Conservation (phyloP, 2,797 vertebrate genomes). For the Lophius americanus region DNA sequence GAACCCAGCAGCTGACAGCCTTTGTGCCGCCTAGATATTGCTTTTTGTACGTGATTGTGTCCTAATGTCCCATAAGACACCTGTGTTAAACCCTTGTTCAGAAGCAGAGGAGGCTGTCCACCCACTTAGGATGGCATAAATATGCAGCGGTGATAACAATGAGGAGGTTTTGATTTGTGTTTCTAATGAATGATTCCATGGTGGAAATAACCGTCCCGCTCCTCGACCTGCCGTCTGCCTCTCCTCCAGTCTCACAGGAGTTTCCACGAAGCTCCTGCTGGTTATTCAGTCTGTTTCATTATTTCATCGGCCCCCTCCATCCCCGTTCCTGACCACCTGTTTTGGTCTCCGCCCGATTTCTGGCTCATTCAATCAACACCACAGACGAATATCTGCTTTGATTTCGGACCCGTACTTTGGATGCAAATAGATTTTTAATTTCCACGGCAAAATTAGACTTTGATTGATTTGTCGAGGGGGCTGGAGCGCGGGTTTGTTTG, state of each 20-base stretch:
- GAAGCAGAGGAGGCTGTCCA: constrained; percentile 29
- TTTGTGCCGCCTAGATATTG: constrained; percentile 7
- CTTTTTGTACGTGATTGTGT: constrained; percentile 16
- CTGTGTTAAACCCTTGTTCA: constrained; percentile 32
- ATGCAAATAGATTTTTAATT: constrained; percentile 62
- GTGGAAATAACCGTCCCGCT: constrained; percentile 47
- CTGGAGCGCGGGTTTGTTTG: constrained; percentile 32
- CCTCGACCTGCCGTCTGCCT: constrained; percentile 19
- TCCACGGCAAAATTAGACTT: constrained; percentile 29
- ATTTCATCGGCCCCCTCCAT: constrained; percentile 16
- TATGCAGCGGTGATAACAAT: constrained; percentile 49
- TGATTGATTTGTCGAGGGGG: constrained; percentile 40
- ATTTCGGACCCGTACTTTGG: constrained; percentile 35
- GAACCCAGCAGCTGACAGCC: constrained; percentile 22
- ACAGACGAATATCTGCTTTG: constrained; percentile 35
- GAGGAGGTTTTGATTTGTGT: constrained; percentile 43
- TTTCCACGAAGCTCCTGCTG: constrained; percentile 25
- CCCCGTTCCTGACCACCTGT: constrained; percentile 7
- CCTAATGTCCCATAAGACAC: constrained; percentile 35
- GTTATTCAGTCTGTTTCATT: constrained; percentile 23
- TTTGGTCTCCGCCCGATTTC: constrained; percentile 17
- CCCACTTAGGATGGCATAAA: constrained; percentile 28
- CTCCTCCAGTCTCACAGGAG: constrained; percentile 24
- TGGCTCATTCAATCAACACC: constrained; percentile 23
- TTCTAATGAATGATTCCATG: constrained; percentile 48